Percentiles rank a stretch among this genome's conserved stretches.
Evolutionary conservation across 2,888 invertebrate species (phyloP).

Genomic region (Noctua janthe): DNA sequence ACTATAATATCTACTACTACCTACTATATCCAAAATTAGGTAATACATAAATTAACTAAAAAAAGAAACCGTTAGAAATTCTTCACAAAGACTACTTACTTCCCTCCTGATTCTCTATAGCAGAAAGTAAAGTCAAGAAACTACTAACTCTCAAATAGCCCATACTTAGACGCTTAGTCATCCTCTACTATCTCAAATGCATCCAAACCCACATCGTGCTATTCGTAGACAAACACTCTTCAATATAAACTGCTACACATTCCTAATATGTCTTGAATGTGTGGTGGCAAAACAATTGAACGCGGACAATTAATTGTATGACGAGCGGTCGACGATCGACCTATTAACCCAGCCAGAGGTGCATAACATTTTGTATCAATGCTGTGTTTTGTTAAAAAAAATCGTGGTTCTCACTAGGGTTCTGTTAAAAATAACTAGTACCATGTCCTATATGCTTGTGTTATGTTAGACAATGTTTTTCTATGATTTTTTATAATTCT

Average conservation of each 20-base stretch:
- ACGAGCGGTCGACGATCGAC: conserved; percentile 86
- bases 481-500: not conserved
- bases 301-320: conserved; percentile 66
- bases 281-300: conserved; percentile 59
- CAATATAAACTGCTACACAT: conserved; percentile 44
- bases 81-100: not conserved
- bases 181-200: not conserved
- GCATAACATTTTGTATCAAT: conserved; percentile 64
- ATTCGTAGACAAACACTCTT: conserved; percentile 3
- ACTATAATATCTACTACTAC: too few species aligned
- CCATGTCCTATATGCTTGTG: not conserved
- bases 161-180: not conserved
- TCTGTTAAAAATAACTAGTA: not conserved
- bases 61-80: not conserved
- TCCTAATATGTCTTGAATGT: conserved; percentile 28
- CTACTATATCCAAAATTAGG: too few species aligned
- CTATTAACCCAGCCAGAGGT: conserved; percentile 85
- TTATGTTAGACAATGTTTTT: not conserved
- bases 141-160: too few species aligned
- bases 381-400: not conserved
- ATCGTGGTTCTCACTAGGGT: not conserved
- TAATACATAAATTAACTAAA: too few species aligned
- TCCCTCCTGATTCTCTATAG: not conserved
- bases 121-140: not conserved
- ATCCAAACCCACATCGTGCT: not conserved